Evolutionary conservation across 2,888 invertebrate species (phyloP).

Genomic region (Drosophila mimica): DNA sequence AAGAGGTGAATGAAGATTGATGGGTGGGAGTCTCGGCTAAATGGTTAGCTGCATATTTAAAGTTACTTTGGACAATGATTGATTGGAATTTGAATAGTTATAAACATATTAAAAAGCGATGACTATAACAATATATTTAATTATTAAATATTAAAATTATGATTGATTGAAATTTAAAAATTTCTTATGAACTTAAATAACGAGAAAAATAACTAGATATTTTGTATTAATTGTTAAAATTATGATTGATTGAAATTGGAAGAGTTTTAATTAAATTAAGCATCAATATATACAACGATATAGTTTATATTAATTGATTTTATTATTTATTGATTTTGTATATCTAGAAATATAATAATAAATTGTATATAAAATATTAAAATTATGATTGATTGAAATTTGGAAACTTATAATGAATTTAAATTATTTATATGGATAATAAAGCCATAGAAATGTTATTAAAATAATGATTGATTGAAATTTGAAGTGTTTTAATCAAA

Average conservation of each 20-base stretch:
- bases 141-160: background rate
- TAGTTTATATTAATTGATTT: too few relatives aligned
- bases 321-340: too few relatives aligned
- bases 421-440: too few relatives aligned
- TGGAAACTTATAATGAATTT: too few relatives aligned
- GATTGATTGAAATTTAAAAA: background rate
- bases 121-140: background rate
- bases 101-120: background rate
- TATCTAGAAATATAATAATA: too few relatives aligned
- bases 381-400: too few relatives aligned
- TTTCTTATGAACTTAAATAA: background rate
- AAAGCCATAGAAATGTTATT: background rate
- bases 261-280: background rate
- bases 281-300: too few relatives aligned
- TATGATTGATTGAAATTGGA: background rate
- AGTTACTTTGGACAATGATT: background rate
- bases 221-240: too few relatives aligned
- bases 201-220: fast-evolving
- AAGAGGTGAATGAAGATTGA: constrained; percentile 28
- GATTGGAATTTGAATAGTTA: background rate
- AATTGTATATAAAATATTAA: too few relatives aligned
- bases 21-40: constrained; percentile 16
- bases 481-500: too few relatives aligned
- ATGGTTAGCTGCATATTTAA: background rate
- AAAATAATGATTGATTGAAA: background rate